These are phyloP conservation scores for Procambarus clarkii DNA, from an alignment of 1,140 invertebrate species.

Conservation along the genomic window DNA sequence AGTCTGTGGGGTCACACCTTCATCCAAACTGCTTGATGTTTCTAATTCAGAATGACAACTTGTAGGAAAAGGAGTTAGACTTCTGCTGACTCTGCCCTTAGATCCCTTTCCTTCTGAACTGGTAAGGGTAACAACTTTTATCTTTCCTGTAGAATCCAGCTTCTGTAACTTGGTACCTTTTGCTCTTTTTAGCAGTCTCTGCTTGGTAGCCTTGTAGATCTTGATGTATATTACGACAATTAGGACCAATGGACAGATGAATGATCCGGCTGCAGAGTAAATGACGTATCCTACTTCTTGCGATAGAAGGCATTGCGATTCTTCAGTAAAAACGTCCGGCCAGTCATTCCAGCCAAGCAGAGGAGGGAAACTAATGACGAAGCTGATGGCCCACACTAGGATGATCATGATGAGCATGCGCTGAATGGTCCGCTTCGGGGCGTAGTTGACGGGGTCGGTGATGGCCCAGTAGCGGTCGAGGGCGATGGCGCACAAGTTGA, in stretches of 20 bases:
- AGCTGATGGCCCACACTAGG: conserved; percentile 89
- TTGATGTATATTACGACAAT: conserved; percentile 97
- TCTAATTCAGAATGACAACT: no score
- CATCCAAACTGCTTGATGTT: neutral
- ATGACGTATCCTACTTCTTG: conserved; percentile 92
- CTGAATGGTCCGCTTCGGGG: conserved; percentile 94
- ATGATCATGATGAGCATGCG: conserved; percentile 92
- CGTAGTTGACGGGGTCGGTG: conserved; percentile 97
- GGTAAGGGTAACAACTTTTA: conserved; percentile 18
- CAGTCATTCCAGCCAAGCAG: conserved; percentile 98
- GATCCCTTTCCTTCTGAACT: neutral
- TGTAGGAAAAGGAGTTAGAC: neutral
- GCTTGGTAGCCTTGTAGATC: conserved; percentile 91
- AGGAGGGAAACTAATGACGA: conserved; percentile 95
- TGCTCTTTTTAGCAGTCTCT: conserved; percentile 85
- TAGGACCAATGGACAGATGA: conserved; percentile 94
- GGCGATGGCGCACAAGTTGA: conserved; percentile 97
- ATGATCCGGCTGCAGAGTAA: conserved; percentile 95
- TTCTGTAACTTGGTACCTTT: neutral
- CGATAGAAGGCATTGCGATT: conserved; percentile 83
- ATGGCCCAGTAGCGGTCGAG: conserved; percentile 96
- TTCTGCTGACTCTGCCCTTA: neutral
- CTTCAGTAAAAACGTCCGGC: conserved; percentile 85
- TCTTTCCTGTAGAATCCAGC: neutral
- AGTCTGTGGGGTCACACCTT: neutral